Conservation (phyloP, 2,797 vertebrate species). For the Ctenopoma multispine region DNA sequence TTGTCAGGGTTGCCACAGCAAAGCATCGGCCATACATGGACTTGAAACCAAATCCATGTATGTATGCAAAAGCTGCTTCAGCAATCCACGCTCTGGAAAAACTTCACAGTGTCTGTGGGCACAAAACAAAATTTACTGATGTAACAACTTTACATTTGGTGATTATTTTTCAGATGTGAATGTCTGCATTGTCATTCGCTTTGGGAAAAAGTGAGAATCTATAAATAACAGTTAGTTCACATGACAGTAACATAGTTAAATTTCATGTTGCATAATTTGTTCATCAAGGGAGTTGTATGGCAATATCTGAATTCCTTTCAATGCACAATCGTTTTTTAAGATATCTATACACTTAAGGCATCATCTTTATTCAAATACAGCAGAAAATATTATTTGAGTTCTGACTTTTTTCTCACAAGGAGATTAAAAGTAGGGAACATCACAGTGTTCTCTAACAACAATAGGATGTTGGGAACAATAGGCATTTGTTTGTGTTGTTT, state of each 20-base stretch:
- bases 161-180: not conserved
- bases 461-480: slow-evolving; percentile 2
- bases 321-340: not conserved
- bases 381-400: too few species aligned
- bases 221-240: not conserved
- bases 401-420: too few species aligned
- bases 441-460: not conserved
- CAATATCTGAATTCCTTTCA: not conserved
- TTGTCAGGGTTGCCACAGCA: too few species aligned
- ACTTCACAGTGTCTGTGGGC: too few species aligned
- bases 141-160: not conserved
- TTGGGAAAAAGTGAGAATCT: not conserved
- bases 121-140: not conserved
- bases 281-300: not conserved
- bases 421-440: too few species aligned
- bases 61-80: too few species aligned
- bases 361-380: too few species aligned
- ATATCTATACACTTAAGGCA: not conserved
- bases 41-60: too few species aligned
- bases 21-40: too few species aligned
- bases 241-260: not conserved
- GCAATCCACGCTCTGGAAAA: too few species aligned
- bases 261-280: not conserved
- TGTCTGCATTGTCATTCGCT: not conserved
- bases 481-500: not conserved